Evolutionary conservation across 2,113 vertebrate genomes (phyloP).

Genomic region (Martes martes): DNA sequence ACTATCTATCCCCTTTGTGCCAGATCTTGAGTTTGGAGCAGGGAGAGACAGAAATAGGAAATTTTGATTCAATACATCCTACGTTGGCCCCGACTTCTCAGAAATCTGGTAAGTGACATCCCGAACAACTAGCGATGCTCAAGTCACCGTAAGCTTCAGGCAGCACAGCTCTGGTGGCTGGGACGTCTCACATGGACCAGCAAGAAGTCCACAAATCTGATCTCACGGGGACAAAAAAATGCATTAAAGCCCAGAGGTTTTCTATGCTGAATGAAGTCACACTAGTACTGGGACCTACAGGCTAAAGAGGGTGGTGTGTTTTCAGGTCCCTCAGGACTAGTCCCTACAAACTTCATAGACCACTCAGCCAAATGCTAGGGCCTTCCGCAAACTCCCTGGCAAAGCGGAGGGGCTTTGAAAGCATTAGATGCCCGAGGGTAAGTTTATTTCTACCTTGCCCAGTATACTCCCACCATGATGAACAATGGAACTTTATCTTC

Average conservation of each 20-base stretch:
- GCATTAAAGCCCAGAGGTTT: background rate
- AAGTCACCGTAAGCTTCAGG: background rate
- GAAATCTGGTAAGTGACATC: background rate
- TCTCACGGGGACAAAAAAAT: background rate
- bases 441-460: background rate
- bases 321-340: background rate
- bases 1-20: background rate
- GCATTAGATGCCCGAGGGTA: background rate
- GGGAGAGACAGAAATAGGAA: background rate
- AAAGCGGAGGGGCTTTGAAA: background rate
- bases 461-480: background rate
- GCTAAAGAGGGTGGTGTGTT: rapidly evolving
- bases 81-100: background rate
- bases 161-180: background rate
- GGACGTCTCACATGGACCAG: background rate
- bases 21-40: background rate
- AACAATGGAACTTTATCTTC: background rate
- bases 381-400: background rate
- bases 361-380: background rate
- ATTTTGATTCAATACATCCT: background rate
- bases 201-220: too few relatives aligned
- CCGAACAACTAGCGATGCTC: background rate
- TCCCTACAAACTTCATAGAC: background rate
- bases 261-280: background rate
- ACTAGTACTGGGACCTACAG: background rate